Evolutionary conservation across 2,797 vertebrate species (phyloP).

Genomic region (Oreochromis mossambicus): DNA sequence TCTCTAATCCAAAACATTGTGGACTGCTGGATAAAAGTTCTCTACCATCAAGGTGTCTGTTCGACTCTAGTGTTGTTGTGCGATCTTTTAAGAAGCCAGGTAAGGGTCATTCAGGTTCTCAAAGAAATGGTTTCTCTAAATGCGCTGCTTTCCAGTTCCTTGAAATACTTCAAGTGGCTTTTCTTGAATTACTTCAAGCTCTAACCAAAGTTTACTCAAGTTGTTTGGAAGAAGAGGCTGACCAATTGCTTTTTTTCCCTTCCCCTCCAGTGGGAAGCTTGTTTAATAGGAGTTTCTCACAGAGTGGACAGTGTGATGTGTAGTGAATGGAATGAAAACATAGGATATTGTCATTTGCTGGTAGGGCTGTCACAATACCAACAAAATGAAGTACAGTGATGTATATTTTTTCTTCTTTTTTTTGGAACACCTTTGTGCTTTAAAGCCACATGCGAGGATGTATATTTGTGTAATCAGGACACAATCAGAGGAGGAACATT

Average conservation of each 20-base stretch:
- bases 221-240: constrained; percentile 53
- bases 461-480: background rate
- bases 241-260: constrained; percentile 24
- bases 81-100: constrained; percentile 25
- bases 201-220: constrained; percentile 72
- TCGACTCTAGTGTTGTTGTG: constrained; percentile 3
- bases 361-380: background rate
- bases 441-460: background rate
- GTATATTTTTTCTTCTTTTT: background rate
- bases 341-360: background rate
- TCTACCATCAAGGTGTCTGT: constrained; percentile 2
- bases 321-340: background rate
- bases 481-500: background rate
- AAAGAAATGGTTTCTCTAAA: constrained; percentile 41
- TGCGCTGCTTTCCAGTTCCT: constrained; percentile 63
- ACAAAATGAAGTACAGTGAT: background rate
- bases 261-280: background rate
- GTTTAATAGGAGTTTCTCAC: background rate
- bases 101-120: constrained; percentile 50
- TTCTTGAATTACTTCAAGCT: constrained; percentile 58
- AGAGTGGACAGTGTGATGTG: background rate
- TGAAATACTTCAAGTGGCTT: constrained; percentile 57
- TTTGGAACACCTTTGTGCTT: background rate
- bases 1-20: constrained; percentile 5
- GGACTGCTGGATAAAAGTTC: constrained; percentile 15